These are phyloP conservation scores for Drosophila persimilis DNA, from an alignment of 1,140 invertebrate genomes.

Conservation along the genomic window DNA sequence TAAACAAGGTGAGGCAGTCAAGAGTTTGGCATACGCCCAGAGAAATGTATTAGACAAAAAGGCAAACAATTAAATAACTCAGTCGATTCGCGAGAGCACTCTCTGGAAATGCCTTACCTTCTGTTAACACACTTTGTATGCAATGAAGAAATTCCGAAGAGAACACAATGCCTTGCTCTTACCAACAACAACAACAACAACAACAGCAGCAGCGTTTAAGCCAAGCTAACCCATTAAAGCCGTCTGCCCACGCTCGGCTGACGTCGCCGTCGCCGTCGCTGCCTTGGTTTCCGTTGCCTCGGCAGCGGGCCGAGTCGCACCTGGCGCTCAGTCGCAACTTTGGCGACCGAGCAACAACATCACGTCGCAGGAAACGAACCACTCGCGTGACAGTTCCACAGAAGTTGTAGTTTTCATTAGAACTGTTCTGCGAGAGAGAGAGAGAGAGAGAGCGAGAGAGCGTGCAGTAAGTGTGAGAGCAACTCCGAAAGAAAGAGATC, in stretches of 20 bases:
- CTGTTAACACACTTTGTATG: no score
- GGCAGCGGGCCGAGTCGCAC: constrained; percentile 53
- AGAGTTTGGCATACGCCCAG: no score
- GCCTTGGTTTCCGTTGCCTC: constrained; percentile 43
- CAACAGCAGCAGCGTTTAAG: constrained; percentile 25
- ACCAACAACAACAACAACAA: constrained; percentile 18
- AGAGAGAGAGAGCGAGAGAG: constrained; percentile 1
- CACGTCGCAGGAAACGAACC: constrained; percentile 49
- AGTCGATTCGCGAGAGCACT: no score
- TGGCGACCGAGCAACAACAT: constrained; percentile 66
- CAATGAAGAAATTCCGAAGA: no score
- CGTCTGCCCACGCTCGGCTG: constrained; percentile 36
- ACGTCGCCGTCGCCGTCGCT: constrained; percentile 9
- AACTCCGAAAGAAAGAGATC: constrained; percentile 9
- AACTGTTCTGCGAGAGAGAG: constrained; percentile 31
- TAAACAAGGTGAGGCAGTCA: no score
- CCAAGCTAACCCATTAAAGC: constrained; percentile 72
- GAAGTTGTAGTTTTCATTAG: constrained; percentile 36
- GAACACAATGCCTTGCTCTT: no score
- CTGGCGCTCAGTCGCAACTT: constrained; percentile 72
- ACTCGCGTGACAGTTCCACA: constrained; percentile 42
- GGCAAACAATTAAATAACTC: no score
- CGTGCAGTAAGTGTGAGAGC: not conserved
- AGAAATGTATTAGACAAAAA: no score
- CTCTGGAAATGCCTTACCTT: no score